Evolutionary conservation across 2,797 vertebrate species (phyloP).

Genomic region (Sitta carolinensis): DNA sequence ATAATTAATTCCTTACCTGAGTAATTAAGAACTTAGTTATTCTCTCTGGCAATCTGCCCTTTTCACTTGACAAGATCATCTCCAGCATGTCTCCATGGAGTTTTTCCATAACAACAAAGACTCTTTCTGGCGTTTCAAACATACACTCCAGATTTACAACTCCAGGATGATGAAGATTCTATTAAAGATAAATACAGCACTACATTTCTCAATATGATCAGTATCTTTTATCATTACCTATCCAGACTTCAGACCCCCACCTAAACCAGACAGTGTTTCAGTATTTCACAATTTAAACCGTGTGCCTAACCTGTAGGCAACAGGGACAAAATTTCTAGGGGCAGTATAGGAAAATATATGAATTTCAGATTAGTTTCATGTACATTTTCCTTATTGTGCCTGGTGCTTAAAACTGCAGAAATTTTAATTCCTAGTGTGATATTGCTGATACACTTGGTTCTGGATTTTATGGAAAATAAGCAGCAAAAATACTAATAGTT

Average conservation of each 20-base stretch:
- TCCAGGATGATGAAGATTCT: constrained; percentile 94
- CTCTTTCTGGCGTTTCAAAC: constrained; percentile 95
- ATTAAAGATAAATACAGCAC: constrained; percentile 71
- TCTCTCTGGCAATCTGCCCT: constrained; percentile 92
- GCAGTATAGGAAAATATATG: background rate
- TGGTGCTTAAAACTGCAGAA: background rate
- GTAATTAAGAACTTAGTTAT: constrained; percentile 96
- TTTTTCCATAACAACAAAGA: constrained; percentile 99
- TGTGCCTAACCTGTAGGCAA: background rate
- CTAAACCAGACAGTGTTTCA: background rate
- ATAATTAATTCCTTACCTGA: constrained; percentile 82
- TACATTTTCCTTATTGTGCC: background rate
- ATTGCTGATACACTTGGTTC: background rate
- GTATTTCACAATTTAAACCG: background rate
- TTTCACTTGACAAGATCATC: constrained; percentile 98
- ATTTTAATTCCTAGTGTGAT: background rate
- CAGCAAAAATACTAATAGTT: background rate
- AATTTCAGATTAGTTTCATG: background rate
- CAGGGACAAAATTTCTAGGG: background rate
- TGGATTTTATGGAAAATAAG: background rate
- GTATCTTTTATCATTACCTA: constrained; percentile 38
- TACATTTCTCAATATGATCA: constrained; percentile 34
- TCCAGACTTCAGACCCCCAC: background rate
- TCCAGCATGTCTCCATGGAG: constrained; percentile 98
- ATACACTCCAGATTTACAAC: constrained; percentile 97